These are phyloP conservation scores for Paragorgia papillata DNA, from an alignment of 92 coral and sea anemone genomes.

Conservation along the genomic window DNA sequence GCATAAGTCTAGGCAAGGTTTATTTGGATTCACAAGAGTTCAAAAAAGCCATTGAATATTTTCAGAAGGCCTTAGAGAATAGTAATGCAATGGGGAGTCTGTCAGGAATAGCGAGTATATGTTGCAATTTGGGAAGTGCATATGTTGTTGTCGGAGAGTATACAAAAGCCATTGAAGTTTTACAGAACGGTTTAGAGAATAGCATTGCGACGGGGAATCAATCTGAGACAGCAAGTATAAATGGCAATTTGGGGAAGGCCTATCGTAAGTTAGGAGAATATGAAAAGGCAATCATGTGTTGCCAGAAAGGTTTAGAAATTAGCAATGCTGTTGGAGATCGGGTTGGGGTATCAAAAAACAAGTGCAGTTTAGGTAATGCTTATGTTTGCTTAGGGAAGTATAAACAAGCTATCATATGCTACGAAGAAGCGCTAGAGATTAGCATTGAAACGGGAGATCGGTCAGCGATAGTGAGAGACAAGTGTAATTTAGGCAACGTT, in stretches of 20 bases:
- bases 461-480: neutral
- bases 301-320: slow-evolving; percentile 20
- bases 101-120: slow-evolving; percentile 7
- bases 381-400: slow-evolving; percentile 24
- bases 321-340: neutral
- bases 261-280: neutral
- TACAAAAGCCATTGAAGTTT: slow-evolving; percentile 23
- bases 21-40: slow-evolving; percentile 2
- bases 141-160: neutral
- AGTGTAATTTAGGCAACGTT: slow-evolving; percentile 25
- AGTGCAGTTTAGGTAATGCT: slow-evolving; percentile 7
- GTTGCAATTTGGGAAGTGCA: slow-evolving; percentile 22
- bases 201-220: slow-evolving; percentile 34
- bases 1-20: slow-evolving; percentile 26
- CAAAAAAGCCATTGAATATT: slow-evolving; percentile 42
- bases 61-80: slow-evolving; percentile 32
- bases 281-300: slow-evolving; percentile 31
- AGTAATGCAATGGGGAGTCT: slow-evolving; percentile 21
- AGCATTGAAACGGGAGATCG: slow-evolving; percentile 6
- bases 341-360: neutral
- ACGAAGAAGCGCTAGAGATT: slow-evolving; percentile 20
- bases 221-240: neutral
- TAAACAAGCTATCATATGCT: slow-evolving; percentile 16
- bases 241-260: slow-evolving; percentile 18
- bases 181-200: slow-evolving; percentile 21